A percentile compares a stretch with the other conserved stretches of the same genome.
These are phyloP conservation scores for Mesorhabditis sp. DNA, from an alignment of 2,888 invertebrate species.

Conservation along the genomic window DNA sequence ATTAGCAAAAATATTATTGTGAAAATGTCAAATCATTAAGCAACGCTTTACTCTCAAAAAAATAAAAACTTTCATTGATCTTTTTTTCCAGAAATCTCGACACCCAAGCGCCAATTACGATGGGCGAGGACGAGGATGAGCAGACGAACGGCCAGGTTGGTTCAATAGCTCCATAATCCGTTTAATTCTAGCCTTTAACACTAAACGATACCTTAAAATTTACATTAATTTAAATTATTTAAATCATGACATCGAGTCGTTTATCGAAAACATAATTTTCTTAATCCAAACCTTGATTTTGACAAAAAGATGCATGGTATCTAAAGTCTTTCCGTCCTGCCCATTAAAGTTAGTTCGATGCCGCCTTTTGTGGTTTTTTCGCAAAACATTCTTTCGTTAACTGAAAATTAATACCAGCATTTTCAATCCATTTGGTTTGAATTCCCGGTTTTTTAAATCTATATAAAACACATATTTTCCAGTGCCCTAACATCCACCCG, in stretches of 20 bases:
- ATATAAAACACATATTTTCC: neutral
- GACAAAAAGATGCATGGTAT: too few species aligned
- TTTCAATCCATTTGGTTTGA: too few species aligned
- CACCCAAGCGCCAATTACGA: conserved; percentile 56
- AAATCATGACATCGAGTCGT: too few species aligned
- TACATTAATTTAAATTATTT: too few species aligned
- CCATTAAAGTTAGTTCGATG: too few species aligned
- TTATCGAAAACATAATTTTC: too few species aligned
- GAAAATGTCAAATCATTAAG: neutral
- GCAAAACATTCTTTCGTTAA: too few species aligned
- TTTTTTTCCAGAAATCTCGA: conserved; percentile 29
- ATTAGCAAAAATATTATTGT: neutral
- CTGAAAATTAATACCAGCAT: too few species aligned
- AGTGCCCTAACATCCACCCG: conserved; percentile 5
- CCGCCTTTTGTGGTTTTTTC: too few species aligned
- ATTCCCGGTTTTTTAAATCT: too few species aligned
- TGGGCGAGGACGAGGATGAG: conserved; percentile 57
- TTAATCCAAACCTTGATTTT: too few species aligned
- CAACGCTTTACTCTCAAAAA: neutral
- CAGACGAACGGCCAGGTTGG: conserved; percentile 50
- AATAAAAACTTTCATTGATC: conserved; percentile 6
- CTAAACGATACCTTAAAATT: neutral
- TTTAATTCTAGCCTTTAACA: neutral
- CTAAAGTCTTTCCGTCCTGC: too few species aligned
- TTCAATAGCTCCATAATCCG: conserved; percentile 12